Base-by-base conservation (phyloP, 35 echinoderm and acorn worm genomes). In the Acanthaster planci region DNA sequence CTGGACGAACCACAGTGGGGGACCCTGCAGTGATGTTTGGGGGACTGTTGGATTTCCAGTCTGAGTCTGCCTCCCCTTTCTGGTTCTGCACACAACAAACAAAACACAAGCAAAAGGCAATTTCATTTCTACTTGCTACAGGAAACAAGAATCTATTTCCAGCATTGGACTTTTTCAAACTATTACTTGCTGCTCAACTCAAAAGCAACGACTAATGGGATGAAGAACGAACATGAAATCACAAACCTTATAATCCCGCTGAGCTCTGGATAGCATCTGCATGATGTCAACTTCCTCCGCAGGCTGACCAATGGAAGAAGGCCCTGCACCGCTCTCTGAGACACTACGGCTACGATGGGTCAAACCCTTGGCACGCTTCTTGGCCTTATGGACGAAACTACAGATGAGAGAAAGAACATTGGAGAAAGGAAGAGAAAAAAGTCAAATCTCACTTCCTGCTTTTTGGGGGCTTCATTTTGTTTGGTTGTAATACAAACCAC, bases 221-320 rank as follows among this genome's bases (percentile, higher is more conserved):
- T 60, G 17, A 60, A 60, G 18, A 60, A 47, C 42, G 12, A 47
- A 47, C 42, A 85, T 42, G 19, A 2, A 34, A 84, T 57, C 18
- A 27, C 37, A 22, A 68, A 90, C 87, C 87, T 92, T 77, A 88
- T 93, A 97, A 42, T 93, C 90, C 80, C 90, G 76, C 88, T 97
- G 95, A 29, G 95, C 95, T 72, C 87, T 97, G 38, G 79, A 87
- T 16, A 97, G 75, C 95, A 97, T 97, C 75, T 93, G 87, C 79
- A 97, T 81, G 47, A 97, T 97, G 57, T 97, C 95, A 29, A 97
- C 86, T 34, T 30, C 82, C 38, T 51, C 50, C 56, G 18, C 16
- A 10, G 9, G 23, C n/a, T 78, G 80, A 12, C 10, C 31, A 37
- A 0, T 38, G 40, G 18, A 51, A 21, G 17, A 77, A 21, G 31